These are phyloP conservation scores for Bugulina stolonifera DNA, from an alignment of 2,888 invertebrate species.

Conservation along the genomic window DNA sequence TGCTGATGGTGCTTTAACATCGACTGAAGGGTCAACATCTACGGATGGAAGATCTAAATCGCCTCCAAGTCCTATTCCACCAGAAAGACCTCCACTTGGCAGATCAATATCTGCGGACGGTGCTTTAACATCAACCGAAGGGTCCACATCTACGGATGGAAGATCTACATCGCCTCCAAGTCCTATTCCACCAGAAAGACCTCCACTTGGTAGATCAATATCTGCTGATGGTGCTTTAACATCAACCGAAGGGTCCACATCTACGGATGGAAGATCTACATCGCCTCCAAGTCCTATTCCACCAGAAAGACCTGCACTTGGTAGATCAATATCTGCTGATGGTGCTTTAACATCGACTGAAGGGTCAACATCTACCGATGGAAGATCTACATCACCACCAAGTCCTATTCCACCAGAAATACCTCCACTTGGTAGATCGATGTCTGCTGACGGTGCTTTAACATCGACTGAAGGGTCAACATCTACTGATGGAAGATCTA, in stretches of 20 bases:
- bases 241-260: not conserved
- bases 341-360: not conserved
- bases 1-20: not conserved
- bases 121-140: slow-evolving; percentile 19
- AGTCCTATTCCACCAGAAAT: no score
- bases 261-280: slow-evolving; percentile 1
- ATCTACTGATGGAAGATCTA: not conserved
- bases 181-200: no score
- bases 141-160: no score
- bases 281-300: not conserved
- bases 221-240: slow-evolving; percentile 13
- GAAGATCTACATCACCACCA: not conserved
- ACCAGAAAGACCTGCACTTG: no score
- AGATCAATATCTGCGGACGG: not conserved
- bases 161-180: no score
- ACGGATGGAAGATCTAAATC: not conserved
- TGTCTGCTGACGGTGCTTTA: slow-evolving; percentile 5
- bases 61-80: not conserved
- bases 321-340: not conserved
- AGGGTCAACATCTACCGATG: not conserved
- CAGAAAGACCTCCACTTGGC: not conserved
- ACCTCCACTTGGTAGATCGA: not conserved
- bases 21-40: not conserved
- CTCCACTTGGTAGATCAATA: no score
- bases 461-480: not conserved